Conservation (phyloP, 2,797 vertebrate species). For the Chrysocyon brachyurus region DNA sequence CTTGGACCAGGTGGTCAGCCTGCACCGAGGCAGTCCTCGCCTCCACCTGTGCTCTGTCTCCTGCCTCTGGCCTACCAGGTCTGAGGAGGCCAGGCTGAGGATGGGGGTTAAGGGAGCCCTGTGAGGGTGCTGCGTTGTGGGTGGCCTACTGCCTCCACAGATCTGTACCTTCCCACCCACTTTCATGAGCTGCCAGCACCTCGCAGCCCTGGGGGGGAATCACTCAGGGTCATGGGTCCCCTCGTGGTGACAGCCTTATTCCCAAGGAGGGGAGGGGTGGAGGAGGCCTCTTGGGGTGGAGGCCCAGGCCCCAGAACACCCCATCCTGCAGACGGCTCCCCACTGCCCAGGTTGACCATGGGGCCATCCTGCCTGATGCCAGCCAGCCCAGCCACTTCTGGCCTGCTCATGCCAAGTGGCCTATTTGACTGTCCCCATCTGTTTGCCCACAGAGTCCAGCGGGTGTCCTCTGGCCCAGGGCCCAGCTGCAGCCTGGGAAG, state of each 20-base stretch:
- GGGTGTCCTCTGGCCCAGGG: slow-evolving; percentile 13
- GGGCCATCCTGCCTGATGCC: background rate
- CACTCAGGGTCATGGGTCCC: background rate
- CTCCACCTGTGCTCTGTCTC: background rate
- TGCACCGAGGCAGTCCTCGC: accelerated
- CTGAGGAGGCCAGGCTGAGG: background rate
- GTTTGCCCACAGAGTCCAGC: background rate
- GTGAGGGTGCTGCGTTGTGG: background rate
- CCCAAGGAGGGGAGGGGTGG: background rate
- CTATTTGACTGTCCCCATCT: background rate
- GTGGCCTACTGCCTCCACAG: background rate
- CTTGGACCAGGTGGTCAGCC: accelerated
- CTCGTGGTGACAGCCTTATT: accelerated
- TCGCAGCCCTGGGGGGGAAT: background rate
- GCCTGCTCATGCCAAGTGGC: background rate
- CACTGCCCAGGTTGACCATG: background rate
- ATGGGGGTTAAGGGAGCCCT: background rate
- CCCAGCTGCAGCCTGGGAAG: background rate
- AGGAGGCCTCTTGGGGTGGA: background rate
- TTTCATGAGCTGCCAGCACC: background rate
- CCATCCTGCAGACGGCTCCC: background rate
- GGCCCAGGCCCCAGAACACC: background rate
- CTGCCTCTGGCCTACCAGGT: background rate
- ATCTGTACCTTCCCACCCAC: accelerated
- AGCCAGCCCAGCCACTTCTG: background rate